Evolutionary conservation across 2,888 invertebrate species (phyloP).

Genomic region (Euplexia lucipara): DNA sequence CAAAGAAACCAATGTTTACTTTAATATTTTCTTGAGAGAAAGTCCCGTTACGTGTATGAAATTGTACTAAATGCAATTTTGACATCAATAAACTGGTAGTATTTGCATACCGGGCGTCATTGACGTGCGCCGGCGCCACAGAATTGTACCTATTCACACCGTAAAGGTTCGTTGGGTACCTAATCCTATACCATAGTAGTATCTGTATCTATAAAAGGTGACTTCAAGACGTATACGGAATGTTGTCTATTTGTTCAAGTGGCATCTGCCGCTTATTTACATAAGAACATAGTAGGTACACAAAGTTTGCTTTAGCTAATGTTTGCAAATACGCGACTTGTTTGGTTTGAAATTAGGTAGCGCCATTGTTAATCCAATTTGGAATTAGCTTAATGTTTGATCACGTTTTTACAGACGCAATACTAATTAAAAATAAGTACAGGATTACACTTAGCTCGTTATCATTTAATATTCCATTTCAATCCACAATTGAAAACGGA

Average conservation of each 20-base stretch:
- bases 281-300: slow-evolving; percentile 61
- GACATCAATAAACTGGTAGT: slow-evolving; percentile 70
- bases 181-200: slow-evolving; percentile 24
- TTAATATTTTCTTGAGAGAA: slow-evolving; percentile 54
- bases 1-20: slow-evolving; percentile 40
- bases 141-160: slow-evolving; percentile 42
- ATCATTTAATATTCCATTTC: slow-evolving; percentile 7
- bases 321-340: slow-evolving; percentile 59
- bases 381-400: slow-evolving; percentile 50
- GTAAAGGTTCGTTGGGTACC: slow-evolving; percentile 44
- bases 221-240: slow-evolving; percentile 58
- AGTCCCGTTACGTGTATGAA: slow-evolving; percentile 54
- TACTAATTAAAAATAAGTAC: slow-evolving; percentile 32
- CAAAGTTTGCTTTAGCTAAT: slow-evolving; percentile 57
- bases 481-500: background rate
- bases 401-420: slow-evolving; percentile 32
- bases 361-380: slow-evolving; percentile 59
- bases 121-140: slow-evolving; percentile 68
- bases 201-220: slow-evolving; percentile 26
- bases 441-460: slow-evolving; percentile 14
- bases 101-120: slow-evolving; percentile 78
- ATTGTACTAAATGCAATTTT: slow-evolving; percentile 63
- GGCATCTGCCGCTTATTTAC: slow-evolving; percentile 74
- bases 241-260: slow-evolving; percentile 75
- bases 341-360: slow-evolving; percentile 61